These are phyloP conservation scores for Ceratoteleas bidentatus DNA, from an alignment of 1,140 invertebrate genomes.

Conservation along the genomic window DNA sequence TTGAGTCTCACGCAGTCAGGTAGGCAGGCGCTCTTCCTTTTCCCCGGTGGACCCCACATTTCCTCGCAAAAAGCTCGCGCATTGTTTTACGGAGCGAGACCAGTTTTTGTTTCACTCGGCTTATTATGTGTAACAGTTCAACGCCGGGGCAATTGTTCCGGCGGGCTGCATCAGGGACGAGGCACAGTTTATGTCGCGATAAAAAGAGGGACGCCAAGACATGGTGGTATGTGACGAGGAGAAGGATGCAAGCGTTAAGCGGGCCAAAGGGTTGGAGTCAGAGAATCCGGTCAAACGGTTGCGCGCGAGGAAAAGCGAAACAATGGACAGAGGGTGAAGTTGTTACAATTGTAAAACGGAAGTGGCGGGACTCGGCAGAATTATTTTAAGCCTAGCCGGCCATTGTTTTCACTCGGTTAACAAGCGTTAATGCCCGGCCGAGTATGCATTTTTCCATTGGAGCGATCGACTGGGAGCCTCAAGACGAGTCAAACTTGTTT, in stretches of 20 bases:
- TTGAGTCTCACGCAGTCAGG: conserved; percentile 67
- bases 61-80: conserved; percentile 37
- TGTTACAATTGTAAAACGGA: conserved; percentile 71
- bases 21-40: conserved; percentile 55
- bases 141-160: conserved; percentile 53
- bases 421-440: conserved; percentile 41
- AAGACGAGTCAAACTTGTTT: conserved; percentile 36
- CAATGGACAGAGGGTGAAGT: conserved; percentile 71
- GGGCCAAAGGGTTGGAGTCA: conserved; percentile 65
- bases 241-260: conserved; percentile 40
- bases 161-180: conserved; percentile 49
- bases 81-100: conserved; percentile 64
- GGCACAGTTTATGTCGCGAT: conserved; percentile 42
- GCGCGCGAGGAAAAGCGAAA: conserved; percentile 67
- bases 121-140: conserved; percentile 63
- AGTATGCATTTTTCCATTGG: conserved; percentile 40
- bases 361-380: conserved; percentile 60
- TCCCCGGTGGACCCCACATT: conserved; percentile 31
- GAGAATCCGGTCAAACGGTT: conserved; percentile 73
- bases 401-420: conserved; percentile 70
- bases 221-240: not conserved
- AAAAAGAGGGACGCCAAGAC: conserved; percentile 23
- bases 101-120: conserved; percentile 66
- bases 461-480: conserved; percentile 16
- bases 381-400: conserved; percentile 69